These are phyloP conservation scores for Cisticola juncidis DNA, from an alignment of 2,113 vertebrate genomes.

Conservation along the genomic window DNA sequence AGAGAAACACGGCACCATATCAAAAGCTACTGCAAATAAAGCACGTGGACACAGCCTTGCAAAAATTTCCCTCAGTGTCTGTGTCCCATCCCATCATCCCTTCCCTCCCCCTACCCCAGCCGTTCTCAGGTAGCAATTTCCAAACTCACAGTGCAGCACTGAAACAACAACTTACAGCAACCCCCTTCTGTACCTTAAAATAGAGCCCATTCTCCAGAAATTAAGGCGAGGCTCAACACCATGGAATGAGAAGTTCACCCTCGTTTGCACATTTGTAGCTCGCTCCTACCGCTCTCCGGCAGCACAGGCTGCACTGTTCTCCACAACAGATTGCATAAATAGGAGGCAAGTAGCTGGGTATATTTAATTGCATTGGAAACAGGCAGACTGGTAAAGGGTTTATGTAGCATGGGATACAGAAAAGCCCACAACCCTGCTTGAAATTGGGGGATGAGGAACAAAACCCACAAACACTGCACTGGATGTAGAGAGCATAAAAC, in stretches of 20 bases:
- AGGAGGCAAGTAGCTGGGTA: not conserved
- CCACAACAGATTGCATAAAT: not conserved
- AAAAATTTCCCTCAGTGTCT: not conserved
- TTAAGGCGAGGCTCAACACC: not conserved
- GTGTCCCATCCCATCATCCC: not conserved
- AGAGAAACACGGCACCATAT: not conserved
- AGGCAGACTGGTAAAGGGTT: constrained; percentile 6
- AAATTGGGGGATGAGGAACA: not conserved
- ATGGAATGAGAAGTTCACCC: not conserved
- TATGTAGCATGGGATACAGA: not conserved
- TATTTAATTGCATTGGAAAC: constrained; percentile 38
- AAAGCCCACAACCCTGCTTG: not conserved
- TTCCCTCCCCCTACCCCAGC: not conserved
- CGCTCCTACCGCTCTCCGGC: not conserved
- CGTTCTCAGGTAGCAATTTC: not conserved
- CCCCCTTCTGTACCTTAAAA: not conserved
- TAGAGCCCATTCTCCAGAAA: not conserved
- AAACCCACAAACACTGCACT: not conserved
- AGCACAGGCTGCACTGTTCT: not conserved
- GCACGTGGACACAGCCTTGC: not conserved
- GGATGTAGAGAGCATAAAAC: not conserved
- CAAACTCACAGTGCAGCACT: not conserved
- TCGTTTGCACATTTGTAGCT: not conserved
- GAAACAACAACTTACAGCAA: not conserved
- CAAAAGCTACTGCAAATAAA: not conserved